These are phyloP conservation scores for Thomomys bottae DNA, from an alignment of 2,113 vertebrate species.

Conservation along the genomic window DNA sequence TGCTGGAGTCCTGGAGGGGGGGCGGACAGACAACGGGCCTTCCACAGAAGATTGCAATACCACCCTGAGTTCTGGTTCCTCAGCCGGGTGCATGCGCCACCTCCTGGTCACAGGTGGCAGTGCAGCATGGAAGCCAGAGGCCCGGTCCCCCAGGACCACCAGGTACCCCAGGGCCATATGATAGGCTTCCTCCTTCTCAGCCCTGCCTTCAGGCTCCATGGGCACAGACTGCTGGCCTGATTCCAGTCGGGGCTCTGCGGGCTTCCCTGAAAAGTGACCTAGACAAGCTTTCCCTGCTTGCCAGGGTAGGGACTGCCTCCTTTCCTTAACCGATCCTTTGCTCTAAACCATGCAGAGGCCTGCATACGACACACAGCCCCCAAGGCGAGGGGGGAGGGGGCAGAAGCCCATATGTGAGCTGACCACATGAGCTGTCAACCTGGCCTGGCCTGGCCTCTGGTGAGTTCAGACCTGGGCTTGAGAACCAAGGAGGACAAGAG, in stretches of 20 bases:
- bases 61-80: background rate
- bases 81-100: background rate
- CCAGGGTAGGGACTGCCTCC: too few species aligned
- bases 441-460: too few species aligned
- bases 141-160: background rate
- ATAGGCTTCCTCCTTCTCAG: background rate
- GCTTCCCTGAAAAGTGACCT: background rate
- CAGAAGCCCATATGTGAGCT: too few species aligned
- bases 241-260: background rate
- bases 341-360: background rate
- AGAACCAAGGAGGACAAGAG: too few species aligned
- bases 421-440: too few species aligned
- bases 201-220: background rate
- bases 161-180: background rate
- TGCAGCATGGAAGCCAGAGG: background rate
- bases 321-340: fast-evolving
- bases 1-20: too few species aligned
- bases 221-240: background rate
- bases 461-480: too few species aligned
- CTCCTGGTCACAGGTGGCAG: background rate
- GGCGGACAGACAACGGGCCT: too few species aligned
- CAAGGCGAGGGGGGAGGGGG: too few species aligned
- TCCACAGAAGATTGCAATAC: fast-evolving
- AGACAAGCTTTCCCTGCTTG: background rate
- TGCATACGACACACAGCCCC: too few species aligned